Evolutionary conservation across 2,888 invertebrate species (phyloP).

Genomic region (Pogonocherus hispidulus): DNA sequence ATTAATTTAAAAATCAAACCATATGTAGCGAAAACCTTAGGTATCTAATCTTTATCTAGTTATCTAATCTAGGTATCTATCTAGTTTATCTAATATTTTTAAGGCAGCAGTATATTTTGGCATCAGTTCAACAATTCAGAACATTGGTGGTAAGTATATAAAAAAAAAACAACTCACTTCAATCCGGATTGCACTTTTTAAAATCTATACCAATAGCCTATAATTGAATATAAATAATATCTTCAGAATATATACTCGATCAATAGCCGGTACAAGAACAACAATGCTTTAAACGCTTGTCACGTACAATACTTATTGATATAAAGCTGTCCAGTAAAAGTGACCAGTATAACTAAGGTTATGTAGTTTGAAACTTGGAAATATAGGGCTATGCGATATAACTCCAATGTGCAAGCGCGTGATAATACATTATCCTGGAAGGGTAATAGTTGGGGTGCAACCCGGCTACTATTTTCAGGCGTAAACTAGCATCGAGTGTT

Average conservation of each 20-base stretch:
- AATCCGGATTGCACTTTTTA: neutral
- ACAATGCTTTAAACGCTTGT: slow-evolving; percentile 10
- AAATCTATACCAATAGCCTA: slow-evolving; percentile 3
- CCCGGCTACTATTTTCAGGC: neutral
- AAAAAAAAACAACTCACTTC: slow-evolving; percentile 6
- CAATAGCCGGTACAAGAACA: slow-evolving; percentile 12
- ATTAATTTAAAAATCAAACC: too few relatives aligned
- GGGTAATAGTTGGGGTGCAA: slow-evolving; percentile 6
- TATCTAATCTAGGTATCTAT: too few relatives aligned
- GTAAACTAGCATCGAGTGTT: too few relatives aligned
- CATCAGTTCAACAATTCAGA: too few relatives aligned
- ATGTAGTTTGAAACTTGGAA: slow-evolving; percentile 24
- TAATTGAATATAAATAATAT: slow-evolving; percentile 8
- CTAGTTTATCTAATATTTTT: too few relatives aligned
- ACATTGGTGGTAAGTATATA: too few relatives aligned
- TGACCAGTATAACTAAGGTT: slow-evolving; percentile 28
- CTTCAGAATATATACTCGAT: slow-evolving; percentile 4
- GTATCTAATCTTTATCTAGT: too few relatives aligned
- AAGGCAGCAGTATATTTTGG: too few relatives aligned
- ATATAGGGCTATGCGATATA: slow-evolving; percentile 19
- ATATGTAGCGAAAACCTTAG: too few relatives aligned
- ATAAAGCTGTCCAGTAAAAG: slow-evolving; percentile 24
- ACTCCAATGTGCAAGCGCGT: slow-evolving; percentile 34
- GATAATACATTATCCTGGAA: slow-evolving; percentile 24
- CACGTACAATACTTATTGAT: slow-evolving; percentile 16